Base-by-base conservation (phyloP, 2,797 vertebrate species). In the Cygnus olor region DNA sequence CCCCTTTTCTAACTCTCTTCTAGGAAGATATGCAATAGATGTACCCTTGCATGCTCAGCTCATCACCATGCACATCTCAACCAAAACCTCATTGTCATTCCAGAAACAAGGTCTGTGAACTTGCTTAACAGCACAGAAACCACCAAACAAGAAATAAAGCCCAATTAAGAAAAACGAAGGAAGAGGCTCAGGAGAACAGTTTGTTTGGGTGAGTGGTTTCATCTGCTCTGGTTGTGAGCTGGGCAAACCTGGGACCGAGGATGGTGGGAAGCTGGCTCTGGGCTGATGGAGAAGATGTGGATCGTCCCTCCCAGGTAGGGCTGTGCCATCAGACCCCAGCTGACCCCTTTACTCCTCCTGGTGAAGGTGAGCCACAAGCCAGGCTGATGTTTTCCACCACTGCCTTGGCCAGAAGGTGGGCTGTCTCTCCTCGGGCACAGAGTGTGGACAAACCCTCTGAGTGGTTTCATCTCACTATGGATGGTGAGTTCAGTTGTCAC, bases 101-200 rank as follows among this genome's bases (percentile, higher is more conserved):
- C 72, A 92, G 92, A 91, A 95, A 91, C 83, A 93, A 95, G 94
- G 89, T 96, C 95, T 96, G 94, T 95, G 96, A 96, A 66, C 85
- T 95, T 24, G 8, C 89, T 96, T 94, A 94, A 93, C 96, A 86
- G 92, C 83, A 85, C 90, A 93, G 93, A 96, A 95, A 97, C 93
- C 93, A 93, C 94, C 89, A 60, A 95, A 95, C 87, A 95, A 96
- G 95, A 96, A 96, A 96, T 92, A 96, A 95, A 95, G 82, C 90
- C 80, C 92, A 96, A 95, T 96, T 96, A 95, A 91, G 93, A 90
- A 86, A 40, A 89, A 93, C 51, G 89, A 91, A 88, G 92, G 91
- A 96, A 95, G 94, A 89, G 76, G 69, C 81, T 96, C 45, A 16
- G 79, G 63, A 3, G 90, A 96, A 96, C 44, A 58, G 93, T 80